These are phyloP conservation scores for Chaetops frenatus DNA, from an alignment of 2,113 vertebrate genomes.

Conservation along the genomic window DNA sequence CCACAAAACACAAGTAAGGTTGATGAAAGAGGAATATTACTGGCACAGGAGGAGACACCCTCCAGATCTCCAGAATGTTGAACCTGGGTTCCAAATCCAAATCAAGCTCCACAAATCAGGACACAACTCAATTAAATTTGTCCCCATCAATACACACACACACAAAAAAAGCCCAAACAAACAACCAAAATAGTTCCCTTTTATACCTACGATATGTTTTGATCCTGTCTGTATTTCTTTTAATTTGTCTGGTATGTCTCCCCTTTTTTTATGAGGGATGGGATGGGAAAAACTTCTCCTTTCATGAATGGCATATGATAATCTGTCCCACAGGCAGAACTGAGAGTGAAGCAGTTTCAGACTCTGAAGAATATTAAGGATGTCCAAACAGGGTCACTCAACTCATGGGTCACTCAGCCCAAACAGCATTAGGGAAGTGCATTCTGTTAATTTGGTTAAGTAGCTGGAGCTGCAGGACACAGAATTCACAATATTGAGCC, in stretches of 20 bases:
- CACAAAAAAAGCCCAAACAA: not conserved
- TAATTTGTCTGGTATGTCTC: not conserved
- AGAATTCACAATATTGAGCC: conserved; percentile 10
- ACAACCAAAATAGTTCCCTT: not conserved
- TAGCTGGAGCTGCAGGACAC: not conserved
- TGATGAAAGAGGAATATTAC: not conserved
- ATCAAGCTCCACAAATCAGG: not conserved
- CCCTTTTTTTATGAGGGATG: not conserved
- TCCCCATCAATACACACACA: not conserved
- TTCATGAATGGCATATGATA: not conserved
- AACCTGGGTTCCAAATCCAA: not conserved
- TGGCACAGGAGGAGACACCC: not conserved
- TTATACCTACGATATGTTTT: not conserved
- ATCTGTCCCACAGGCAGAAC: not conserved
- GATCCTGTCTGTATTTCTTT: not conserved
- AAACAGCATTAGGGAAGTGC: not conserved
- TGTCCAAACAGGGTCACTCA: not conserved
- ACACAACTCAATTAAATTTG: not conserved
- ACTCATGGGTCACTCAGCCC: not conserved
- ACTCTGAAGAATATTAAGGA: not conserved
- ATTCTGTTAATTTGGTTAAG: conserved; percentile 1
- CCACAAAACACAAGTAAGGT: not conserved
- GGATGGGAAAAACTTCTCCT: not conserved
- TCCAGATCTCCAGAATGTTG: not conserved
- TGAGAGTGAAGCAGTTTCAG: not conserved